Base-by-base conservation (phyloP, 35 echinoderm and acorn worm genomes). In the Lytechinus pictus region DNA sequence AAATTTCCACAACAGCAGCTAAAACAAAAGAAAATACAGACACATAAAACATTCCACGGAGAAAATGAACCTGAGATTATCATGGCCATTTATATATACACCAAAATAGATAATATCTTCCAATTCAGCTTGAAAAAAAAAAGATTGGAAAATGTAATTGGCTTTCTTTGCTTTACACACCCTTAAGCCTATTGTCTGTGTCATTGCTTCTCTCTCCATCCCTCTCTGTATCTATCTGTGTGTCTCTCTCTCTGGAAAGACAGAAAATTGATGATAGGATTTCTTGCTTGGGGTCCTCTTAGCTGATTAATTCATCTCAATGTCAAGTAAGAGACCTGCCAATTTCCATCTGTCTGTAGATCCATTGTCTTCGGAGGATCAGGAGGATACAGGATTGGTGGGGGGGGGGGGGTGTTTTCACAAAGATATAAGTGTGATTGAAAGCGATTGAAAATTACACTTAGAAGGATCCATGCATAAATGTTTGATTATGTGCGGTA, bases 321-420 rank as follows among this genome's bases (percentile, higher is more conserved):
- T 79, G 66, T 79, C 66, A 79, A n/a, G 66, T 79, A 24, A 79
- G 66, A 79, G 66, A 79, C n/a, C 66, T 79, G 66, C 66, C 66
- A n/a, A 24, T 24, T 24, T 24, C n/a, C 16, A 79, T 79, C n/a
- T n/a, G n/a, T 24, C 16, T 24, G 19, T 8, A 79, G 66, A 79
- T 79, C 66, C 66, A 79, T n/a, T 79, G 66, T 79, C 66, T 16
- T 14, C 19, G 6, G 66, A 24, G 19, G n/a, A n/a, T n/a, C n/a
- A n/a, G n/a, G 19, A 79, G 4, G 66, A 19, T 79, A 24, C 66
- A 79, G 66, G 66, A 24, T 79, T 24, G 4, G 66, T 0, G 2
- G 33, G 33, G 33, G 33, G 33, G 33, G 33, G 56, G 13, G 56
- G 9, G 56, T 58, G 56, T 58, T 58, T 13, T 9, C 56, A 58